phyloP scores from a whole-genome alignment of 1,140 invertebrate genomes.

The Cylas formicarius region DNA sequence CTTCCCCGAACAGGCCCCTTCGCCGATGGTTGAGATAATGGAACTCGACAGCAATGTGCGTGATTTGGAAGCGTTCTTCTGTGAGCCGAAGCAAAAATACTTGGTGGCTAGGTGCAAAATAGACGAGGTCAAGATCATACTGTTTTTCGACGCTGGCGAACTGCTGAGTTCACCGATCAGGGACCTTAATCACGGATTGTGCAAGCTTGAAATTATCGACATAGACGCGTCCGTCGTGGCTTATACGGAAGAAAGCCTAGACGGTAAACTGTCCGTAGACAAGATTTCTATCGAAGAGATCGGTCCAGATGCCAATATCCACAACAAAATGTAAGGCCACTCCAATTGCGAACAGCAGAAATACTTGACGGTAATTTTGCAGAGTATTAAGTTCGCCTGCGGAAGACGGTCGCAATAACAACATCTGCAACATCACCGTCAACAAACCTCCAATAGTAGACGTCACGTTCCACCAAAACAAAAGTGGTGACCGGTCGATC shows the following conservation, averaged over 20 bases:
- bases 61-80: constrained; percentile 68
- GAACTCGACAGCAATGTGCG: constrained; percentile 55
- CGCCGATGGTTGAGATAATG: constrained; percentile 16
- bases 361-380: constrained; percentile 6
- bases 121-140: constrained; percentile 55
- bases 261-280: constrained; percentile 65
- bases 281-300: constrained; percentile 65
- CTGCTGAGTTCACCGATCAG: constrained; percentile 66
- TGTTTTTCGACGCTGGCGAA: constrained; percentile 69
- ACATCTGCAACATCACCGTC: constrained; percentile 54
- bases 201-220: constrained; percentile 65
- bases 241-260: constrained; percentile 62
- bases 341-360: neutral
- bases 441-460: constrained; percentile 61
- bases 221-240: constrained; percentile 54
- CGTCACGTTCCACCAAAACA: constrained; percentile 55
- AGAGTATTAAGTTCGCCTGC: constrained; percentile 37
- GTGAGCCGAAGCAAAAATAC: constrained; percentile 56
- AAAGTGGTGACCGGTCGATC: constrained; percentile 54
- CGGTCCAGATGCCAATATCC: constrained; percentile 49
- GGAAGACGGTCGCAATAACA: constrained; percentile 49
- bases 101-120: constrained; percentile 52
- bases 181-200: constrained; percentile 64
- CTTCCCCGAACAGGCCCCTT: constrained; percentile 27
- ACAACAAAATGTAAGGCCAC: constrained; percentile 33